These are phyloP conservation scores for Hylaeus anthracinus DNA, from an alignment of 1,140 invertebrate species.

Conservation along the genomic window DNA sequence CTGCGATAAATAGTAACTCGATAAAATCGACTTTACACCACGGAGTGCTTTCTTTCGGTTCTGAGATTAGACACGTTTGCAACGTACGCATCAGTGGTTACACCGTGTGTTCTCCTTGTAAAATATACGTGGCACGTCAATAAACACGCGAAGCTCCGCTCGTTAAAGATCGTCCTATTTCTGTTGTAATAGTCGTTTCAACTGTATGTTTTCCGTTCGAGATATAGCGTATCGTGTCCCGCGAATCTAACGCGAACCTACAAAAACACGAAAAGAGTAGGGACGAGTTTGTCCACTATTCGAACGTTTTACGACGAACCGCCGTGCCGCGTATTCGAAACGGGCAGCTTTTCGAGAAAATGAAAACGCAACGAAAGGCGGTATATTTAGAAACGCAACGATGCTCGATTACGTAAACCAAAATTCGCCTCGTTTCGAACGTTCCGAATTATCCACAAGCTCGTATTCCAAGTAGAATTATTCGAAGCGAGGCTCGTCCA, in stretches of 20 bases:
- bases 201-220: neutral
- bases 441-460: neutral
- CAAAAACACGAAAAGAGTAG: too few relatives aligned
- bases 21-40: neutral
- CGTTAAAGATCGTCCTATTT: conserved; percentile 30
- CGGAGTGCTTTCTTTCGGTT: neutral
- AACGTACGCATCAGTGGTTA: neutral
- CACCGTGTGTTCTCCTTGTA: neutral
- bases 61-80: neutral
- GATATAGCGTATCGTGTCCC: neutral
- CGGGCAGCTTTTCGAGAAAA: too few relatives aligned
- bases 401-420: too few relatives aligned
- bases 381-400: neutral
- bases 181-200: neutral
- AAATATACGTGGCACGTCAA: conserved; percentile 3
- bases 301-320: too few relatives aligned
- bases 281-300: too few relatives aligned
- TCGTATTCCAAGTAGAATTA: neutral
- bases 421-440: neutral
- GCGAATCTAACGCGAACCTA: neutral
- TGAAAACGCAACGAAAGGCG: too few relatives aligned
- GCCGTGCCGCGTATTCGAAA: neutral
- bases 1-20: too few relatives aligned
- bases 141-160: conserved; percentile 7
- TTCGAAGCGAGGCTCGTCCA: neutral